Base-by-base conservation (phyloP, 1,140 invertebrate species). In the Melitaea cinxia region DNA sequence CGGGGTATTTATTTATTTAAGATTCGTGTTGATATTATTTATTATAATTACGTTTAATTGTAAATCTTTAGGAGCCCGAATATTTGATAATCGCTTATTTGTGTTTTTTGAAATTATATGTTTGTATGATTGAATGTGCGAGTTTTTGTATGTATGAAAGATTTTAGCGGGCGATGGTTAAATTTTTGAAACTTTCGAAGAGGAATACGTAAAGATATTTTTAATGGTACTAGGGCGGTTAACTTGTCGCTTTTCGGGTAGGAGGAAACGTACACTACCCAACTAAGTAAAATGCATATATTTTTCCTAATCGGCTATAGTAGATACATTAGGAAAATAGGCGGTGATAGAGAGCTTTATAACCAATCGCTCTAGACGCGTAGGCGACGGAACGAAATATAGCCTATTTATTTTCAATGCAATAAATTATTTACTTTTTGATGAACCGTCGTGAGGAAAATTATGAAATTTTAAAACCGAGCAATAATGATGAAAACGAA, bases 341-440 rank as follows among this genome's bases (percentile, higher is more conserved):
- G 3, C 15, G 35, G 12, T 14, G 12, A 23, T 21, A 7, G 19
- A 19, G 15, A 19, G 17, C 17, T 42, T 6, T 0, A 23, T 21
- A 21, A 9, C 42, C 12, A 19, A 9, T 47, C 19, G 30, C 6
- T 47, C 14, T 4, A n/a, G 19, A 24, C 6, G 15, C 37, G 4
- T 45, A 17, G 45, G 28, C 57, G 12, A 33, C 9, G 15, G 45
- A 30, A 47, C 35, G 5, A 52, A 54, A 39, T 6, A n/a, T 37
- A 12, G 19, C 30, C 56, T 50, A 42, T 54, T 57, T 57, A 57
- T 24, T 55, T 57, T 57, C 54, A 58, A 65, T 65, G 62, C 62
- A 65, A 65, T 50, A 65, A 57, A 65, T 30, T 65, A 65, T 65
- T 65, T 65, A 65, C 45, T 21, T 39, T 45, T 61, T 53, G 35